Conservation (phyloP, 2,888 invertebrate genomes). For the Pomacea canaliculata region DNA sequence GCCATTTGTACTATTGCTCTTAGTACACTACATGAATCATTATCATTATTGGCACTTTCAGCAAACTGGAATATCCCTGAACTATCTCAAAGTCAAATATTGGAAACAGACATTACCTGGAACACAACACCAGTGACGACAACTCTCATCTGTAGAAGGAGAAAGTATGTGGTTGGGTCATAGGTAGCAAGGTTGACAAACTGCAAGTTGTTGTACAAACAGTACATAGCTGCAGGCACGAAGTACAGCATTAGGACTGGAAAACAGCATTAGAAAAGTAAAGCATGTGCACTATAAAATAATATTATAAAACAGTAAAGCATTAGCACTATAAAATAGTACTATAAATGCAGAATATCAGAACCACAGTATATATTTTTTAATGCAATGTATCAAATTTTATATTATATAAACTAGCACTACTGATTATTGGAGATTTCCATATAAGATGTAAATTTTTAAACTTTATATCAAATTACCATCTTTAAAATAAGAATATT, state of each 20-base stretch:
- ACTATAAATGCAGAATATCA: neutral
- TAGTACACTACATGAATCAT: no score
- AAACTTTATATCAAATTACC: no score
- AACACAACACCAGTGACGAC: slow-evolving; percentile 92
- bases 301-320: no score
- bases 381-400: neutral
- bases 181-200: slow-evolving; percentile 90
- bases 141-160: slow-evolving; percentile 89
- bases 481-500: no score
- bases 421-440: no score
- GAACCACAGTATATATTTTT: neutral
- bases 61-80: neutral
- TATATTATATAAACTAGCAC: no score
- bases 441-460: no score
- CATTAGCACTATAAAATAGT: slow-evolving; percentile 10
- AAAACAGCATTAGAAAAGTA: slow-evolving; percentile 23
- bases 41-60: neutral
- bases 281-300: neutral
- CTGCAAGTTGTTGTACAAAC: slow-evolving; percentile 93
- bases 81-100: neutral
- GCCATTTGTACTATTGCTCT: no score
- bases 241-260: slow-evolving; percentile 79
- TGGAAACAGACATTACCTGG: slow-evolving; percentile 76
- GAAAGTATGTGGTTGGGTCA: slow-evolving; percentile 94
- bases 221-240: slow-evolving; percentile 91